Evolutionary conservation across 1,140 invertebrate species (phyloP), one percentile per base, ranked within the genome.

Genomic region (Trinorchestia longiramus): DNA sequence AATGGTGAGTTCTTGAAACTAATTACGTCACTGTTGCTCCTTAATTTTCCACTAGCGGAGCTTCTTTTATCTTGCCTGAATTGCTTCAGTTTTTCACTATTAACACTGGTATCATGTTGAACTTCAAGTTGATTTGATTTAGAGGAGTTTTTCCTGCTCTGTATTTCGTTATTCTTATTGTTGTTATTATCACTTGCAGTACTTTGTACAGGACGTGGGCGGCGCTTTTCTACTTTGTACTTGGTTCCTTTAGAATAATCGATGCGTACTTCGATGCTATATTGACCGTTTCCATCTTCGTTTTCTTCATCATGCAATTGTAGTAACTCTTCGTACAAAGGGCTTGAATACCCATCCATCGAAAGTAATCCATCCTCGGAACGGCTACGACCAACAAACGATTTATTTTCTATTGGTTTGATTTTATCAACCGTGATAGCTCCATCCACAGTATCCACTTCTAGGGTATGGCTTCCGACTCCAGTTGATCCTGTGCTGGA

Each of bases 161-260:
- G 44, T 19, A n/a, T 87, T 87, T 95, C 53, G 19, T 45, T 95
- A 19, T 95, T 95, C 36, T 41, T 95, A 44, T 95, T 87, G 40
- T 95, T 77, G 62, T 87, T 95, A 87, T 95, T 95, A 95, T 77
- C 87, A 87, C 57, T 90, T n/a, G 87, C 53, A 57, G 15, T 95
- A 53, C 43, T 41, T 53, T 45, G 40, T 42, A 42, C 43, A 17
- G n/a, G 36, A 95, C 19, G 95, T 41, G 36, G 87, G 41, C 42
- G 47, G 43, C 95, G 62, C 53, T 95, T 47, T 45, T 95, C 87
- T 62, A 97, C 96, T 77, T 97, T 96, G 87, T 96, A 97, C 47
- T 97, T 97, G 42, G 96, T 97, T 36, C 96, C 96, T 15, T 96
- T 96, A 17, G 96, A 97, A 62, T 97, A 97, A 95, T 97, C 96